A percentile compares a stretch with the other conserved stretches of the same genome.
Conservation (phyloP, 2,797 vertebrate genomes). For the Telmatherina bonti region DNA sequence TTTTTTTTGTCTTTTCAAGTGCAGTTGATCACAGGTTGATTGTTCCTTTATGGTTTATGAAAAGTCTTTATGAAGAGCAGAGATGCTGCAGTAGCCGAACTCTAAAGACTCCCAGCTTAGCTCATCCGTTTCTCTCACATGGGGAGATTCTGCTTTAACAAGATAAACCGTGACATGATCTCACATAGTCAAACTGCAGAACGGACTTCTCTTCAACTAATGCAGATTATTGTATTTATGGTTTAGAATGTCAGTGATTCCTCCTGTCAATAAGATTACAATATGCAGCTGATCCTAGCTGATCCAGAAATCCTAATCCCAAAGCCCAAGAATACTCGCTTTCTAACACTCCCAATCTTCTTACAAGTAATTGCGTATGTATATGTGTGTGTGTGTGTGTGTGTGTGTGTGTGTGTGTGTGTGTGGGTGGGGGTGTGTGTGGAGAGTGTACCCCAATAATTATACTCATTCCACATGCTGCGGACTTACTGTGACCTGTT, state of each 20-base stretch:
- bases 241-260: conserved; percentile 66
- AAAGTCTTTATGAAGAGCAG: conserved; percentile 12
- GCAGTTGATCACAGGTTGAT: conserved; percentile 16
- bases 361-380: conserved; percentile 54
- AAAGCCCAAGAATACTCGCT: conserved; percentile 51
- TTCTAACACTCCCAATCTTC: conserved; percentile 73
- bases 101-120: conserved; percentile 33
- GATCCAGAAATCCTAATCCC: conserved; percentile 78
- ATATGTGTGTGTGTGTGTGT: background rate
- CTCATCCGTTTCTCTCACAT: conserved; percentile 29
- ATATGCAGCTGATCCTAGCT: conserved; percentile 77
- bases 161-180: conserved; percentile 54
- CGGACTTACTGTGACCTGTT: conserved; percentile 82
- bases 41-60: conserved; percentile 24
- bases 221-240: conserved; percentile 72
- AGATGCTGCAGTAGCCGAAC: conserved; percentile 20
- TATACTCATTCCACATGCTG: conserved; percentile 78
- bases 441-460: conserved; percentile 76
- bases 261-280: conserved; percentile 77
- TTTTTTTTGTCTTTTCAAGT: conserved; percentile 42
- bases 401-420: fast-evolving
- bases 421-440: background rate
- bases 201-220: conserved; percentile 50
- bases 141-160: conserved; percentile 49
- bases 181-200: conserved; percentile 34